Evolutionary conservation across 2,888 invertebrate species (phyloP), one percentile per base, ranked within the genome.

Genomic region (Crematogaster levior): DNA sequence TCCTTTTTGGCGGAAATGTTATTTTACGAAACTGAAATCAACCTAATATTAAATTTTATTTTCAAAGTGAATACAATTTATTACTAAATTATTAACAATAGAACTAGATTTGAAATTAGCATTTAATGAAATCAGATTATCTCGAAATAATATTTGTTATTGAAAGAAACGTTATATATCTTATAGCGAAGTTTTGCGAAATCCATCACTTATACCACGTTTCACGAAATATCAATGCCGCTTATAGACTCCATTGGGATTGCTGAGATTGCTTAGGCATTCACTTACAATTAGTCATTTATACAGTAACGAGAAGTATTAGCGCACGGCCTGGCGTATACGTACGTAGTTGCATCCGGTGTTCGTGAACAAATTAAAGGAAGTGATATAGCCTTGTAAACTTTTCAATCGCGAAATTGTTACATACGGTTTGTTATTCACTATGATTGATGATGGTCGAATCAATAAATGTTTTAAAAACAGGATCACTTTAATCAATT

Each of bases 361-460:
- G 66, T 79, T 81, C 46, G 82, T 56, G 75, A 84, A 85, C 82
- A 86, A 85, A 43, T 79, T 79, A 56, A 37, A 70, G 84, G 61
- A 88, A 82, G 66, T n/a, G 51, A 79, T 81, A 75, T 79, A 82
- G 75, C 68, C 58, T 68, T 73, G 83, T 75, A 85, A 86, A 86
- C 60, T 88, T 86, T 88, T 86, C 84, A 88, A 85, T 86, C 86
- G 80, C 30, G 58, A 83, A 66, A 84, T 88, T 82, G 79, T 86
- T 18, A 46, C 6, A 12, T 46, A 46, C 18, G 18, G 0, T 46
- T 46, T 84, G 84, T 82, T 82, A 61, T 84, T 86, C 70, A 74
- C 4, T 24, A 60, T 61, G 15, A 15, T 70, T 83, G 58, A n/a
- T n/a, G n/a, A n/a, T n/a, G n/a, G 40, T 37, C 72, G 81, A 85